These are phyloP conservation scores for Takifugu ocellatus DNA, from an alignment of 2,797 vertebrate genomes.

Conservation along the genomic window DNA sequence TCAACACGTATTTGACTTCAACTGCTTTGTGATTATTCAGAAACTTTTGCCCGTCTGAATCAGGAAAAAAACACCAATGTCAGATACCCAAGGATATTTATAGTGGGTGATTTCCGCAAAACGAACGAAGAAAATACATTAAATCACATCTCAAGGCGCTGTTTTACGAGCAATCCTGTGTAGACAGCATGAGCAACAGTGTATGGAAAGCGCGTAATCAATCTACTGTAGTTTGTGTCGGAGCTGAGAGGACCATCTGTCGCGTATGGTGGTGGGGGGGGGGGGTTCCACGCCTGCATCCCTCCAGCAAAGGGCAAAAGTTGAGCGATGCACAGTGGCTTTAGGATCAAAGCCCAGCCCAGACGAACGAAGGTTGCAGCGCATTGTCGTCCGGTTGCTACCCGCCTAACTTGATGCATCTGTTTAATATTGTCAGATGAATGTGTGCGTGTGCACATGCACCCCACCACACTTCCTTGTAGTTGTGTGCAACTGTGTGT, in stretches of 20 bases:
- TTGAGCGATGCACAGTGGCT: neutral
- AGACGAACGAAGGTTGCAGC: conserved; percentile 1
- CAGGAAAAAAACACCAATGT: no score
- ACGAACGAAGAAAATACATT: no score
- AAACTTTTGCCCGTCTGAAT: no score
- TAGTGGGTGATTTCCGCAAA: no score
- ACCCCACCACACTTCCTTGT: conserved; percentile 16
- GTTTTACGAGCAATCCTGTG: no score
- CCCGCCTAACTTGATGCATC: conserved; percentile 7
- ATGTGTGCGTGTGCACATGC: conserved; percentile 10
- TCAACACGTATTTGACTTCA: no score
- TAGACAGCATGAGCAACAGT: no score
- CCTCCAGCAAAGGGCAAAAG: conserved; percentile 23
- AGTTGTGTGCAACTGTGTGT: conserved; percentile 30
- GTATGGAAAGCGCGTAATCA: neutral
- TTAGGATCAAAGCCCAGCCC: neutral
- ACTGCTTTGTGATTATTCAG: no score
- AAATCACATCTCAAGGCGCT: no score
- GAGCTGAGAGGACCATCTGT: conserved; percentile 8
- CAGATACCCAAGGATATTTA: no score
- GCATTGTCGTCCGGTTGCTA: conserved; percentile 13
- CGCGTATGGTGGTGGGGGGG: no score
- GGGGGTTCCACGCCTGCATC: conserved; percentile 13
- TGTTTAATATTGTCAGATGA: conserved; percentile 14
- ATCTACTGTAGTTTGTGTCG: conserved; percentile 23